Percentiles rank a stretch among this genome's conserved stretches.
Conservation (phyloP, 2,888 invertebrate species). For the Amphimallon solstitiale region DNA sequence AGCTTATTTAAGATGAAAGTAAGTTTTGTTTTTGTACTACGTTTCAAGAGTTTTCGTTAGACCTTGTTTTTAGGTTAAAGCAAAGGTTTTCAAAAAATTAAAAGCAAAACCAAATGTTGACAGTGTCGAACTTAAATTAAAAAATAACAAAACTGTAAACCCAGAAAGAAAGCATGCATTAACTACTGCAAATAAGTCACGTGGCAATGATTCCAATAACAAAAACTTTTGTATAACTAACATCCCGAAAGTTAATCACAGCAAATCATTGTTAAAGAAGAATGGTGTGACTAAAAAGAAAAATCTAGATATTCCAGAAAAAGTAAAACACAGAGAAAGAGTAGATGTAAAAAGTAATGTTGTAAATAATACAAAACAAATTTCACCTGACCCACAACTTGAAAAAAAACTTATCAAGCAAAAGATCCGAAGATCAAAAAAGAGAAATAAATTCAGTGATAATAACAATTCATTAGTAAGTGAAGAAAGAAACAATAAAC, state of each 20-base stretch:
- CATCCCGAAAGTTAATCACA: not conserved
- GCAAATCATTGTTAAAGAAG: not conserved
- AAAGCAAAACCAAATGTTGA: too few relatives aligned
- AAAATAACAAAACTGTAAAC: too few relatives aligned
- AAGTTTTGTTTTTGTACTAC: not conserved
- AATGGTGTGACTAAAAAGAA: not conserved
- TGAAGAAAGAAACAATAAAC: conserved; percentile 51
- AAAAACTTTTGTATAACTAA: too few relatives aligned
- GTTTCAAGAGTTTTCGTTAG: not conserved
- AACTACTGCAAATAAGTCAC: too few relatives aligned
- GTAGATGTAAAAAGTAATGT: not conserved
- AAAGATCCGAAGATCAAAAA: conserved; percentile 37
- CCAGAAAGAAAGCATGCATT: too few relatives aligned
- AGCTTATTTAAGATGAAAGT: conserved; percentile 48
- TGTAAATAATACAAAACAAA: not conserved
- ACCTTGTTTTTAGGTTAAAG: not conserved
- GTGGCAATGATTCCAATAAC: too few relatives aligned
- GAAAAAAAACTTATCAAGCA: conserved; percentile 36
- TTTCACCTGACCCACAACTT: not conserved
- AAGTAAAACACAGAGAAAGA: not conserved
- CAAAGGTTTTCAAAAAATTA: not conserved
- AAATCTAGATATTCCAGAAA: not conserved
- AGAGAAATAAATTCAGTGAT: conserved; percentile 37
- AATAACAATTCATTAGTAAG: conserved; percentile 53
- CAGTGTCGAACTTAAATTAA: too few relatives aligned